Evolutionary conservation across 2,888 invertebrate genomes (phyloP).

Genomic region (Cacoxenus indagator): DNA sequence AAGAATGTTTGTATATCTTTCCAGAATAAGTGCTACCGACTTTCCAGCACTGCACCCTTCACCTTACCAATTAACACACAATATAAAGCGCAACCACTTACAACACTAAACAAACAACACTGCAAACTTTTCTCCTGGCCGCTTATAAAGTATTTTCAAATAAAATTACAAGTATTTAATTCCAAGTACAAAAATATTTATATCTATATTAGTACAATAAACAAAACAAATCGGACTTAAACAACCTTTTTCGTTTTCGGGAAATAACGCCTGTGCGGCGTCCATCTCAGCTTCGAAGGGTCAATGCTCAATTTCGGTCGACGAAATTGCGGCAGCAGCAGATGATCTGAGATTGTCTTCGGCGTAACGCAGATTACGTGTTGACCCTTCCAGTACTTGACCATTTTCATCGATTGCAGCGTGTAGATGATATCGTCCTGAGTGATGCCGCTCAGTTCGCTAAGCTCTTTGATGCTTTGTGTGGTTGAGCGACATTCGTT

Average conservation of each 20-base stretch:
- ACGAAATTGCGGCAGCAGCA: constrained; percentile 91
- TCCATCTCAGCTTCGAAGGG: constrained; percentile 25
- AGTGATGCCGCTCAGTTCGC: constrained; percentile 94
- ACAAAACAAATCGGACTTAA: not conserved
- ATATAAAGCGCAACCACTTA: no score
- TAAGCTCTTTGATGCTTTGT: constrained; percentile 90
- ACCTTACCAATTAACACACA: no score
- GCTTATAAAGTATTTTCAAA: not conserved
- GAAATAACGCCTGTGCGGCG: not conserved
- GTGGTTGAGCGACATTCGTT: constrained; percentile 88
- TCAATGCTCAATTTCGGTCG: constrained; percentile 90
- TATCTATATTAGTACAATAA: not conserved
- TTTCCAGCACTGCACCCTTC: no score
- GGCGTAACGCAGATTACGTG: constrained; percentile 98
- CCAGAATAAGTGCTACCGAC: no score
- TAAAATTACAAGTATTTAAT: not conserved
- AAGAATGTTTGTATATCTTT: no score
- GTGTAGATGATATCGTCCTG: constrained; percentile 97
- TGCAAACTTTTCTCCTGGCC: no score
- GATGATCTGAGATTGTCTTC: constrained; percentile 92
- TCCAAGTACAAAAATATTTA: not conserved
- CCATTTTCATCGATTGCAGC: constrained; percentile 97
- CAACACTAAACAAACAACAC: no score
- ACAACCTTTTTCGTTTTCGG: not conserved
- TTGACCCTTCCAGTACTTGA: constrained; percentile 99